Evolutionary conservation across 2,113 vertebrate genomes (phyloP).

Genomic region (Alosa alosa): DNA sequence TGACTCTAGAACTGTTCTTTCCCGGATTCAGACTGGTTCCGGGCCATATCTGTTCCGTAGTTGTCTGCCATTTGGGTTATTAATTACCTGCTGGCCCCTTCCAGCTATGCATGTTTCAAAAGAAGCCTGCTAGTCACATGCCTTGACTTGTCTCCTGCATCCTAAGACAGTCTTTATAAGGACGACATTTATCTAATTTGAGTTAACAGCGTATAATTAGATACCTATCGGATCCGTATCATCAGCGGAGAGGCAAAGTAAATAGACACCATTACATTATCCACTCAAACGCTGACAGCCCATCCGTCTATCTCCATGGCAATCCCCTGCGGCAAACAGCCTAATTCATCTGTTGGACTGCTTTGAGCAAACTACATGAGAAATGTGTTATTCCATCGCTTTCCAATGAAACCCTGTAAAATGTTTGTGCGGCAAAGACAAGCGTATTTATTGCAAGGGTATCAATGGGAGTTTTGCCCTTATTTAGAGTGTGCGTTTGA

Average conservation of each 20-base stretch:
- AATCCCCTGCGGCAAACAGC: conserved; percentile 35
- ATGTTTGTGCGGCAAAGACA: background rate
- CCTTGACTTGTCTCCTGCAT: conserved; percentile 38
- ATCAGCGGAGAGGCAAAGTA: conserved; percentile 26
- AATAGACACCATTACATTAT: conserved; percentile 41
- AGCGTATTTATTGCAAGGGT: background rate
- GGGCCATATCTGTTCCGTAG: background rate
- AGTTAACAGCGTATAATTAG: conserved; percentile 26
- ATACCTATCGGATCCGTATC: conserved; percentile 40
- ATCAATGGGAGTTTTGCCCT: conserved; percentile 52
- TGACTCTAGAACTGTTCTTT: background rate
- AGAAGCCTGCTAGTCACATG: conserved; percentile 46
- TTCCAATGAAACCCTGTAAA: background rate
- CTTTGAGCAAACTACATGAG: conserved; percentile 12
- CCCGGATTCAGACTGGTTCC: background rate
- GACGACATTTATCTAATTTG: conserved; percentile 21
- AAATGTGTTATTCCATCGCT: conserved; percentile 22
- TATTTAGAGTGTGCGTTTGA: conserved; percentile 50
- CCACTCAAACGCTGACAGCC: conserved; percentile 35
- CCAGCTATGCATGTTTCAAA: conserved; percentile 51
- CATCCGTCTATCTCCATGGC: conserved; percentile 43
- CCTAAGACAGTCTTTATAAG: conserved; percentile 10
- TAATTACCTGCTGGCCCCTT: conserved; percentile 64
- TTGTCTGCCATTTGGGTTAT: conserved; percentile 56
- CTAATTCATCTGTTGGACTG: conserved; percentile 23